Conservation (phyloP, 1,140 invertebrate species). For the Bombus consobrinus region DNA sequence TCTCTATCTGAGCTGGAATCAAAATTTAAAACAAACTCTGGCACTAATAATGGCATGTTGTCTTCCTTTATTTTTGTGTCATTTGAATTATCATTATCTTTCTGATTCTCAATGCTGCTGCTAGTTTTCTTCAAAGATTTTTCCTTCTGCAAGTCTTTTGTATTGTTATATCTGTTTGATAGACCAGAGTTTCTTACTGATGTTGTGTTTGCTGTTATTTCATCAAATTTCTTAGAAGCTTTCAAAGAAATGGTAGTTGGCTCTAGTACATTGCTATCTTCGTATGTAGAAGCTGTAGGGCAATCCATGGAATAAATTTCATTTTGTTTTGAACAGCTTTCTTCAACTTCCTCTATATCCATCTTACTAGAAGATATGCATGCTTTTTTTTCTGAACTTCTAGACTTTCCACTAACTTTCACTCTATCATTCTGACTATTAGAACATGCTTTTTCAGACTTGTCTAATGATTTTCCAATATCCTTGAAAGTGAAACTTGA, state of each 20-base stretch:
- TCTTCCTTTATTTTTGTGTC: slow-evolving; percentile 65
- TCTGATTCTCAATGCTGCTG: neutral
- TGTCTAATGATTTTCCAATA: slow-evolving; percentile 7
- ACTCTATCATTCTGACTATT: neutral
- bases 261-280: slow-evolving; percentile 9
- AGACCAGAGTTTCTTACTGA: slow-evolving; percentile 23
- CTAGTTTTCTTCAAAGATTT: neutral
- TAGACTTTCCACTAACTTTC: neutral
- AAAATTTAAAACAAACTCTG: slow-evolving; percentile 70
- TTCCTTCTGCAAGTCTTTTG: neutral
- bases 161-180: neutral
- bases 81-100: neutral
- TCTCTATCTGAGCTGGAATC: slow-evolving; percentile 70
- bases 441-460: neutral
- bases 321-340: slow-evolving; percentile 35
- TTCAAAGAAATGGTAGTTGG: slow-evolving; percentile 61
- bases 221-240: slow-evolving; percentile 42
- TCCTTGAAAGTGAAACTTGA: slow-evolving; percentile 57
- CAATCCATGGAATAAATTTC: neutral
- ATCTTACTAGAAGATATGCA: slow-evolving; percentile 4
- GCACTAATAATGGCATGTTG: slow-evolving; percentile 78
- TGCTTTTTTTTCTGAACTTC: neutral
- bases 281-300: slow-evolving; percentile 27
- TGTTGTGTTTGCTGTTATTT: slow-evolving; percentile 14
- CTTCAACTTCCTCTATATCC: slow-evolving; percentile 27